Percentiles rank a stretch among this genome's conserved stretches.
These are phyloP conservation scores for Euthynnus affinis DNA, from an alignment of 2,797 vertebrate genomes.

Conservation along the genomic window DNA sequence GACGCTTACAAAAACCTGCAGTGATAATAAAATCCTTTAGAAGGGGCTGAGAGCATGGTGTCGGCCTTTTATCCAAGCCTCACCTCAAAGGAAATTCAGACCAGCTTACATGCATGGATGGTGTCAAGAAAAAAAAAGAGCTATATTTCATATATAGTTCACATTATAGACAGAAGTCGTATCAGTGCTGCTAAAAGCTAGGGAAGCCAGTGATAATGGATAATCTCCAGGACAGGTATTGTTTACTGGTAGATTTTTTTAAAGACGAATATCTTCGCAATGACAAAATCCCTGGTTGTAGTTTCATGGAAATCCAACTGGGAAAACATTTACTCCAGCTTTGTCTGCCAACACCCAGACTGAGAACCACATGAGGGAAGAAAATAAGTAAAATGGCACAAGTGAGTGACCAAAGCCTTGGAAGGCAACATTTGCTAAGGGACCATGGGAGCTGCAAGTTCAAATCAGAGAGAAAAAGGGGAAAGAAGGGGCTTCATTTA, in stretches of 20 bases:
- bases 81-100: constrained; percentile 74
- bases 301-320: neutral
- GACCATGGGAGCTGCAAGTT: neutral
- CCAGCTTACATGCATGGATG: constrained; percentile 63
- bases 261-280: neutral
- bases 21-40: constrained; percentile 77
- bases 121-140: constrained; percentile 43
- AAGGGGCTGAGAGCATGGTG: constrained; percentile 61
- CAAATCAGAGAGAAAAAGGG: constrained; percentile 31
- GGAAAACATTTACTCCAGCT: constrained; percentile 14
- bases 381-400: neutral
- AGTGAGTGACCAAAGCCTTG: constrained; percentile 29
- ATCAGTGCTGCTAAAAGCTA: constrained; percentile 16
- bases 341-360: neutral
- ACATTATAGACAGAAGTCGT: constrained; percentile 14
- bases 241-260: neutral
- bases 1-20: constrained; percentile 54
- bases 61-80: constrained; percentile 70
- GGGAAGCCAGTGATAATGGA: constrained; percentile 19
- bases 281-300: constrained; percentile 31
- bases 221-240: neutral
- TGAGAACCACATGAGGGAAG: neutral
- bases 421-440: neutral
- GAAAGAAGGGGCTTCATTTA: constrained; percentile 6
- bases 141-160: constrained; percentile 43